phyloP scores from a whole-genome alignment of 2,113 vertebrate species.

The Pongo abelii region DNA sequence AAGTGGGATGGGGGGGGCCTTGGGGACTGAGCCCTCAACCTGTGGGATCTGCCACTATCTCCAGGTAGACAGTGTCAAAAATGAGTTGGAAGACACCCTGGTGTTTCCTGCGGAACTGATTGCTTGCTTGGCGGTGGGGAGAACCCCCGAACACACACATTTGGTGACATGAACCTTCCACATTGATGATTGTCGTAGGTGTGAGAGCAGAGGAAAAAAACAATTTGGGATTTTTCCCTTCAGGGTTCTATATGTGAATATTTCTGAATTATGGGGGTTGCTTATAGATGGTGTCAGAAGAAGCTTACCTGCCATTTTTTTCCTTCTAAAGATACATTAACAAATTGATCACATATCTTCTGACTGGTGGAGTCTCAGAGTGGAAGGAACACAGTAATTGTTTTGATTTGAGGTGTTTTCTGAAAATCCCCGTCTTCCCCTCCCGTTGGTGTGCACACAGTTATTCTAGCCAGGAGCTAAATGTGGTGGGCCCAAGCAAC shows the following conservation, averaged over 20 bases:
- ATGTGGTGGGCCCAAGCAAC: accelerated
- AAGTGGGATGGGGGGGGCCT: background rate
- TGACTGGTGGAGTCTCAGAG: background rate
- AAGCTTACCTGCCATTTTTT: background rate
- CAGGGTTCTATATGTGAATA: background rate
- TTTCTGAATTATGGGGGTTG: background rate
- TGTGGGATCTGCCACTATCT: background rate
- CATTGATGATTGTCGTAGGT: background rate
- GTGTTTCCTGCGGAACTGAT: background rate
- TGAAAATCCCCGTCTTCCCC: background rate
- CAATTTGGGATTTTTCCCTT: background rate
- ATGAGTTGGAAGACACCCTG: background rate
- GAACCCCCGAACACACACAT: background rate
- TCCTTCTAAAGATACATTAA: background rate
- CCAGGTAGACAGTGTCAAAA: background rate
- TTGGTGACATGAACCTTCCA: background rate
- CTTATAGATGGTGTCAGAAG: background rate
- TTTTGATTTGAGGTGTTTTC: background rate
- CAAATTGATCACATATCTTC: background rate
- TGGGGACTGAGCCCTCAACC: background rate
- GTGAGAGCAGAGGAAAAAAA: background rate
- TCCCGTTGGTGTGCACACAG: background rate
- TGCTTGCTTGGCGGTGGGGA: background rate
- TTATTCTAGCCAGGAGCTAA: background rate
- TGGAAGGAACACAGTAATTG: background rate